Conservation (phyloP, 2,113 vertebrate genomes). For the Meleagris gallopavo region DNA sequence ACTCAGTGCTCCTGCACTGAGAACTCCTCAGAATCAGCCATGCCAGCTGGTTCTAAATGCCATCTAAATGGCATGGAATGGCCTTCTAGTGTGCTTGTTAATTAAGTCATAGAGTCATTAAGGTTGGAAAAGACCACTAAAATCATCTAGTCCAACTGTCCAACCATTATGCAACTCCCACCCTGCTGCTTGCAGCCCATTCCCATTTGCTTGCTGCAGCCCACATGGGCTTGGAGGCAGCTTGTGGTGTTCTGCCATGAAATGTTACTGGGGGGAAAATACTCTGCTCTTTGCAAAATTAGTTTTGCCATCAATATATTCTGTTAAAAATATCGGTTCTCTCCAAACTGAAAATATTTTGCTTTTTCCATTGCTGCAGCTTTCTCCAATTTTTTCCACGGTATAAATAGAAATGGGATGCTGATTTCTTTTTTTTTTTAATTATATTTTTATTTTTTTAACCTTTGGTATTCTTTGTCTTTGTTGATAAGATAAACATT, state of each 20-base stretch:
- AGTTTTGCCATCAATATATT: background rate
- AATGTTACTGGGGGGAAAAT: background rate
- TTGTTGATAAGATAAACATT: background rate
- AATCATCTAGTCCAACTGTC: background rate
- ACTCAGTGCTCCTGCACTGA: background rate
- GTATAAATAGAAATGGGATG: background rate
- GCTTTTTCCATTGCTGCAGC: background rate
- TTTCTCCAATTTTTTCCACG: background rate
- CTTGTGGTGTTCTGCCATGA: background rate
- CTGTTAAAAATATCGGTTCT: background rate
- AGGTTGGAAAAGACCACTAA: too few species aligned
- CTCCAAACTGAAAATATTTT: background rate
- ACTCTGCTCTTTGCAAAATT: background rate
- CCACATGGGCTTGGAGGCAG: fast-evolving
- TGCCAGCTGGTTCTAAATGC: background rate
- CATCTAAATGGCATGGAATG: background rate
- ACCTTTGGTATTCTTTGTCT: background rate
- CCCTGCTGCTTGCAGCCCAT: background rate
- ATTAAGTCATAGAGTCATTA: background rate
- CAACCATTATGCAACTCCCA: background rate
- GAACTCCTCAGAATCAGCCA: background rate
- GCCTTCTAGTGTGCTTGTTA: background rate
- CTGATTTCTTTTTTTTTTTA: too few species aligned
- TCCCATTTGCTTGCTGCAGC: background rate
- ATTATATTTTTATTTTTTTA: background rate